A percentile compares a stretch with the other conserved stretches of the same genome.
Evolutionary conservation across 2,113 vertebrate species (phyloP).

Genomic region (Oriolus oriolus): DNA sequence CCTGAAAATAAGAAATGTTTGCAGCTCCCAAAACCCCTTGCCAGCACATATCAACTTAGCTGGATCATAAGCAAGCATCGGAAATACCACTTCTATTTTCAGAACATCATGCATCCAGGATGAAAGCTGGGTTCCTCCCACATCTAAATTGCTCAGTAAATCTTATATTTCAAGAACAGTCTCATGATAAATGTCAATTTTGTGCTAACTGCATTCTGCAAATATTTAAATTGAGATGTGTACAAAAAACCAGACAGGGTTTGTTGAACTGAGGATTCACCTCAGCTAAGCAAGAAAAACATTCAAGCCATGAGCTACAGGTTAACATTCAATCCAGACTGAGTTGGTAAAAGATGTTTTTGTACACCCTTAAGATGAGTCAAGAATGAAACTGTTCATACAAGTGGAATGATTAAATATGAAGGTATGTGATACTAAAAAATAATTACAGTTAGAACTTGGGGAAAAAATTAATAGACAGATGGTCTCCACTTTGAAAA

Average conservation of each 20-base stretch:
- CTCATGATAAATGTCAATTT: slow-evolving; percentile 44
- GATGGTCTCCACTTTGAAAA: slow-evolving; percentile 9
- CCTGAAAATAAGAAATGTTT: slow-evolving; percentile 9
- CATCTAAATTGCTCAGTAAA: slow-evolving; percentile 47
- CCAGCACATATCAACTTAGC: slow-evolving; percentile 43
- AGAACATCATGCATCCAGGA: slow-evolving; percentile 45
- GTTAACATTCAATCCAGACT: background rate
- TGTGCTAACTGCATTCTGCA: slow-evolving; percentile 15
- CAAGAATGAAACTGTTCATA: background rate
- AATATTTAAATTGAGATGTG: background rate
- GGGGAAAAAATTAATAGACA: slow-evolving; percentile 2
- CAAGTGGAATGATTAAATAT: background rate
- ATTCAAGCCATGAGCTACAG: background rate
- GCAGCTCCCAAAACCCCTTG: background rate
- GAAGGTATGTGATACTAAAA: slow-evolving; percentile 1
- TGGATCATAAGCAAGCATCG: slow-evolving; percentile 46
- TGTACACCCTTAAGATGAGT: background rate
- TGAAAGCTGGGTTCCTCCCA: slow-evolving; percentile 53
- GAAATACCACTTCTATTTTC: slow-evolving; percentile 64
- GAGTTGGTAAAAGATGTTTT: background rate
- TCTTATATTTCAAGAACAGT: slow-evolving; percentile 39
- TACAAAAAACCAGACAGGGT: background rate
- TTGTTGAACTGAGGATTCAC: background rate
- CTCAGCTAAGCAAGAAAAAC: background rate
- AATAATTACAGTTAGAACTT: slow-evolving; percentile 18